A percentile compares a stretch with the other conserved stretches of the same genome.
Conservation (phyloP, 2,888 invertebrate species). For the Limnephilus rhombicus region DNA sequence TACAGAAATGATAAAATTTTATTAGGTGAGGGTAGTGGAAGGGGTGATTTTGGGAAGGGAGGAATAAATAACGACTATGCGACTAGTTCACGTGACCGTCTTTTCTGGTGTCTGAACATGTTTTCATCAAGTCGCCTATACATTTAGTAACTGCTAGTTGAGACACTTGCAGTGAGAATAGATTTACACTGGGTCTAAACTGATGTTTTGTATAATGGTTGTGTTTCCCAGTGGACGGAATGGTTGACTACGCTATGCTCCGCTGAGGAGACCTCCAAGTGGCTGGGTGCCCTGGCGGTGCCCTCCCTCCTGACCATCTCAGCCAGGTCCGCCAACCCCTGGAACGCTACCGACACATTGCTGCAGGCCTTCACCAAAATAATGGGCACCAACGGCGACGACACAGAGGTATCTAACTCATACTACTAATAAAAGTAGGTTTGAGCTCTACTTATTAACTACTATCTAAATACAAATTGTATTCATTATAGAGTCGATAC, state of each 20-base stretch:
- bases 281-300: slow-evolving; percentile 54
- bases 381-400: slow-evolving; percentile 57
- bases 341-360: slow-evolving; percentile 50
- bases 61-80: too few relatives aligned
- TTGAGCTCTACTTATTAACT: background rate
- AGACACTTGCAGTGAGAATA: too few relatives aligned
- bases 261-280: slow-evolving; percentile 45
- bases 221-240: slow-evolving; percentile 59
- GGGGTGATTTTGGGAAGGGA: too few relatives aligned
- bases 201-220: background rate
- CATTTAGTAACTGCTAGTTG: too few relatives aligned
- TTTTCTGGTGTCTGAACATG: too few relatives aligned
- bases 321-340: slow-evolving; percentile 56
- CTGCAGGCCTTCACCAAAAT: slow-evolving; percentile 52
- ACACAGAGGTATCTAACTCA: slow-evolving; percentile 24
- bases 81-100: too few relatives aligned
- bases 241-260: slow-evolving; percentile 60
- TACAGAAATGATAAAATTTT: too few relatives aligned
- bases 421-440: too few relatives aligned
- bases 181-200: too few relatives aligned
- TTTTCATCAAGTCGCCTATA: too few relatives aligned
- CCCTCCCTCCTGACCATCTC: slow-evolving; percentile 40
- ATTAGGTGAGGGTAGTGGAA: too few relatives aligned
- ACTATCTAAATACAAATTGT: background rate
- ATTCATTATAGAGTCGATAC: too few relatives aligned